Base-by-base conservation (phyloP, 1,140 invertebrate genomes). In the Pseudoatta argentina region DNA sequence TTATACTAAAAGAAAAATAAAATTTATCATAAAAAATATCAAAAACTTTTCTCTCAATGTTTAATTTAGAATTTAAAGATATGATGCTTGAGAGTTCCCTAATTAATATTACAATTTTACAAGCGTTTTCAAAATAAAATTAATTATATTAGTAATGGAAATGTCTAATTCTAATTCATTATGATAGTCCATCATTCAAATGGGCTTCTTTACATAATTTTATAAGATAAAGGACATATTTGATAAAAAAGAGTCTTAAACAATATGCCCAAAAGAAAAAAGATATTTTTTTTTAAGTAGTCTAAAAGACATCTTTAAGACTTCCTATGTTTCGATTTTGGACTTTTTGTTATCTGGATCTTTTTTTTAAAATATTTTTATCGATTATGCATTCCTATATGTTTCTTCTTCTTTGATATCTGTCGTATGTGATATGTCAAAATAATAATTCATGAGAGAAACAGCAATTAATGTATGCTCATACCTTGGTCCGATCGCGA, bases 401-500 rank as follows among this genome's bases (percentile, higher is more conserved):
- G 8, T 12, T 16, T 12, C 30, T n/a, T 61, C 55, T 61, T 73
- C 16, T 57, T 12, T 27, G 14, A 44, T 14, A 57, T 39, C 16
- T 21, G 30, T 24, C 5, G 39, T 44, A 61, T 61, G 48, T 7
- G 34, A 51, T 18, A 61, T 48, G 34, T 34, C 24, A 48, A 55
- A 83, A 73, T 75, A 81, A 81, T 81, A 83, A 83, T 83, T 75
- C 24, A 63, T 51, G 44, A 83, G 27, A 51, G 55, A 53, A 83
- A 51, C 30, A 63, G 69, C 69, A 83, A 82, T 73, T 73, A 83
- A 83, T 83, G 14, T n/a, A 63, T 48, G 79, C 69, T 73, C 67
- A 51, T 73, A 75, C 39, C 79, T 75, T 24, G 69, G 61, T 61
- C 18, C 34, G 39, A 61, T 51, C 64, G 21, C 24, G 39, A 73